These are phyloP conservation scores for Drosophila kurseongensis DNA, from an alignment of 1,140 invertebrate species.

Conservation along the genomic window DNA sequence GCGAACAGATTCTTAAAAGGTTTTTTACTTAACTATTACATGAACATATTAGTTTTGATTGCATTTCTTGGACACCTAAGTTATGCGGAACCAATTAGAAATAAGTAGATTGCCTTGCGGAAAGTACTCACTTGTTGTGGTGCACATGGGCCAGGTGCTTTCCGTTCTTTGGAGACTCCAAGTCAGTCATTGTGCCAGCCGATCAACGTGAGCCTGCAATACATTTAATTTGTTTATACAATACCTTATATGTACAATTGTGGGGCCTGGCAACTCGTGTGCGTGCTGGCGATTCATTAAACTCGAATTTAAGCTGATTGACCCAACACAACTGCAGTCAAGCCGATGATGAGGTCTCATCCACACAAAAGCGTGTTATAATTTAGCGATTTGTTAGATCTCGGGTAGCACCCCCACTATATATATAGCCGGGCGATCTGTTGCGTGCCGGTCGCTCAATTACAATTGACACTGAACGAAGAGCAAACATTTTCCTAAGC, in stretches of 20 bases:
- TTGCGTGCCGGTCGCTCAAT: constrained; percentile 61
- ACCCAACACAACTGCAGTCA: constrained; percentile 14
- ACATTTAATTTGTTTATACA: constrained; percentile 45
- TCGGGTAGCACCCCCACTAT: constrained; percentile 41
- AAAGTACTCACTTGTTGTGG: constrained; percentile 67
- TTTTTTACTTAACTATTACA: too few species aligned
- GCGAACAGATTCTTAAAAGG: too few species aligned
- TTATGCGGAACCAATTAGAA: constrained; percentile 35
- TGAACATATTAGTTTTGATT: neutral
- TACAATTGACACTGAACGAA: constrained; percentile 66
- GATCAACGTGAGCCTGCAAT: constrained; percentile 30
- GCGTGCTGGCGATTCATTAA: constrained; percentile 71
- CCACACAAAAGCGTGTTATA: constrained; percentile 60
- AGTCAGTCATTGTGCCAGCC: constrained; percentile 61
- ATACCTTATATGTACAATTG: constrained; percentile 10
- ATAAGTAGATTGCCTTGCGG: neutral
- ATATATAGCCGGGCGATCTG: constrained; percentile 37
- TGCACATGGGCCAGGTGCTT: constrained; percentile 72
- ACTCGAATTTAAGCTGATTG: constrained; percentile 48
- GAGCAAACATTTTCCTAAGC: constrained; percentile 58
- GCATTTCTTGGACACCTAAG: constrained; percentile 7
- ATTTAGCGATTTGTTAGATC: constrained; percentile 58
- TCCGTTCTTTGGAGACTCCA: constrained; percentile 63
- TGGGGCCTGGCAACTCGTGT: constrained; percentile 19
- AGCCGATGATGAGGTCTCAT: neutral